phyloP scores from a whole-genome alignment of 2,888 invertebrate genomes.

The Brenthis hecate region DNA sequence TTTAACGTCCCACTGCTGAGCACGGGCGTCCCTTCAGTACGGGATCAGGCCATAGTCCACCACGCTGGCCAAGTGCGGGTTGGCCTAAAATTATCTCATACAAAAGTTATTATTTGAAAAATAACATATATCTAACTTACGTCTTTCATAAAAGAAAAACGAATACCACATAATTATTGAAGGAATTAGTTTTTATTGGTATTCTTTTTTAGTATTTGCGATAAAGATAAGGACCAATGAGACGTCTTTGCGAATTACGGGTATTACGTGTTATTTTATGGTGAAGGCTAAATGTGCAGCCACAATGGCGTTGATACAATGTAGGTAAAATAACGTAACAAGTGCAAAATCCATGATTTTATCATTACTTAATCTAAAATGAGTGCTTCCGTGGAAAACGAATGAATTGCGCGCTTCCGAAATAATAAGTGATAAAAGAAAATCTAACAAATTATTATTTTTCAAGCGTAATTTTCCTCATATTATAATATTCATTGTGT shows the following conservation, averaged over 20 bases:
- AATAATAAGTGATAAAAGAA: no score
- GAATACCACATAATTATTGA: neutral
- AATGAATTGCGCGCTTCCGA: no score
- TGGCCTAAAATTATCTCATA: no score
- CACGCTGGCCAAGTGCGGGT: no score
- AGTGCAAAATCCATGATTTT: neutral
- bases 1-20: no score
- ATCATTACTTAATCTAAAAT: neutral
- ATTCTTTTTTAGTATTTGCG: neutral
- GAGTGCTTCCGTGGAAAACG: neutral
- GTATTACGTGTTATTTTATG: conserved; percentile 14
- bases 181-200: neutral
- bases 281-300: conserved; percentile 13
- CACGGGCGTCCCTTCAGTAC: no score
- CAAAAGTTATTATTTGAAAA: no score
- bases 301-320: conserved; percentile 6
- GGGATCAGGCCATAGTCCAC: no score
- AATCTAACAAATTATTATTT: no score
- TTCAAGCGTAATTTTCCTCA: neutral
- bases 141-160: neutral
- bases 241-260: neutral
- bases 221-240: conserved; percentile 10
- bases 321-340: conserved; percentile 10
- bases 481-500: neutral
- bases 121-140: no score